phyloP scores from a whole-genome alignment of 1,140 invertebrate genomes.

The Maconellicoccus hirsutus region DNA sequence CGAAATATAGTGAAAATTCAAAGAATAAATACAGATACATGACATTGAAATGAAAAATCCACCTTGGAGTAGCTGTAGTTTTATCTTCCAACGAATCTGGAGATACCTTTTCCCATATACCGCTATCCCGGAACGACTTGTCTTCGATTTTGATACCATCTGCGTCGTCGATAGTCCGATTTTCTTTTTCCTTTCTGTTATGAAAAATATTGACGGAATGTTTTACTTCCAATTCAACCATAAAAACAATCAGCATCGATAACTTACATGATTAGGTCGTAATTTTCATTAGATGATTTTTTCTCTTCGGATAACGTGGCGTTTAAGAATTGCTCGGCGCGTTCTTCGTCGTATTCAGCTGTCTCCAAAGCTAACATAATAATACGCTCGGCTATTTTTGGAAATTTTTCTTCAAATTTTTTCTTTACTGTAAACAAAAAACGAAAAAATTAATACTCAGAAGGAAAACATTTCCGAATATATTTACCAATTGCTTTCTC shows the following conservation, averaged over 20 bases:
- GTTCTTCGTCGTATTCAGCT: slow-evolving; percentile 67
- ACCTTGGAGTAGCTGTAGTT: not conserved
- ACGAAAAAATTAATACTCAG: slow-evolving; percentile 18
- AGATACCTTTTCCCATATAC: slow-evolving; percentile 4
- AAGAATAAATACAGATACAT: too few relatives aligned
- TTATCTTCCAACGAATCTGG: not conserved
- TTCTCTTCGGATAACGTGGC: not conserved
- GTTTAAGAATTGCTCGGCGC: slow-evolving; percentile 40
- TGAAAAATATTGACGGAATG: not conserved
- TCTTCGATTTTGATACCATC: not conserved
- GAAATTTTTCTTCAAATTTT: slow-evolving; percentile 59
- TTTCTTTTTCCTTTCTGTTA: not conserved
- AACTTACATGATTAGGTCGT: not conserved
- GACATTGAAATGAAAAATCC: too few relatives aligned
- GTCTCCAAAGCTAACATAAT: slow-evolving; percentile 75
- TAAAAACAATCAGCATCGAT: not conserved
- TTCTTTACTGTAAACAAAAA: slow-evolving; percentile 50
- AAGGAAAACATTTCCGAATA: slow-evolving; percentile 8
- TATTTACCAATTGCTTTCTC: slow-evolving; percentile 24
- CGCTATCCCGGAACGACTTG: not conserved
- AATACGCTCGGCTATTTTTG: slow-evolving; percentile 60
- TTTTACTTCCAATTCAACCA: not conserved
- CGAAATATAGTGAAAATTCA: not conserved
- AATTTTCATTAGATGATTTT: not conserved
- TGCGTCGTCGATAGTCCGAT: not conserved